Evolutionary conservation across 2,888 invertebrate species (phyloP).

Genomic region (Aelia acuminata): DNA sequence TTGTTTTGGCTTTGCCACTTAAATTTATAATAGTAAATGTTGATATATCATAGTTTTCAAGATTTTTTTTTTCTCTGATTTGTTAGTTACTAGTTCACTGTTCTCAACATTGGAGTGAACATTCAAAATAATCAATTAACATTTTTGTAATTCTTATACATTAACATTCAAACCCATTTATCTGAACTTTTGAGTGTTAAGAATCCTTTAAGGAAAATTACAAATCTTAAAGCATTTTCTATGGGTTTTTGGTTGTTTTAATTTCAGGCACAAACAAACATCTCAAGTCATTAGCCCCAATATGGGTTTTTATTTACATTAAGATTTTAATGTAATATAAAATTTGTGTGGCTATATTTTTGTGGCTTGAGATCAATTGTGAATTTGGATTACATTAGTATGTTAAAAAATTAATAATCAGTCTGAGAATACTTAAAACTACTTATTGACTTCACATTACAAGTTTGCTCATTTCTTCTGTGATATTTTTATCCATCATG

Average conservation of each 20-base stretch:
- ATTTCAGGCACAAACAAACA: too few species aligned
- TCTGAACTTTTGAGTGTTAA: background rate
- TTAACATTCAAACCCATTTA: conserved; percentile 12
- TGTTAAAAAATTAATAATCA: background rate
- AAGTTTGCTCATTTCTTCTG: conserved; percentile 42
- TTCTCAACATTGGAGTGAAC: background rate
- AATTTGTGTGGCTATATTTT: too few species aligned
- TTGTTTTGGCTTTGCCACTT: background rate
- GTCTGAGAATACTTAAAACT: background rate
- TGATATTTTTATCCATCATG: background rate
- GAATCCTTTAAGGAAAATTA: background rate
- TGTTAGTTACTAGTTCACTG: background rate
- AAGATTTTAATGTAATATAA: too few species aligned
- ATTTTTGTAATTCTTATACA: background rate
- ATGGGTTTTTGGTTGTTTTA: too few species aligned
- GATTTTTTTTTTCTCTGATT: background rate
- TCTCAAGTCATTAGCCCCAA: too few species aligned
- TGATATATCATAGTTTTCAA: conserved; percentile 6
- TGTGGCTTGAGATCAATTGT: background rate
- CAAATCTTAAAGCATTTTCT: background rate
- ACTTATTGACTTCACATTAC: background rate
- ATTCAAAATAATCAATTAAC: conserved; percentile 8
- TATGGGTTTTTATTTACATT: too few species aligned
- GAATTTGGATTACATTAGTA: background rate
- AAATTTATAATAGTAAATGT: conserved; percentile 24